These are phyloP conservation scores for Cuniculus paca DNA, from an alignment of 2,797 vertebrate species.

Conservation along the genomic window DNA sequence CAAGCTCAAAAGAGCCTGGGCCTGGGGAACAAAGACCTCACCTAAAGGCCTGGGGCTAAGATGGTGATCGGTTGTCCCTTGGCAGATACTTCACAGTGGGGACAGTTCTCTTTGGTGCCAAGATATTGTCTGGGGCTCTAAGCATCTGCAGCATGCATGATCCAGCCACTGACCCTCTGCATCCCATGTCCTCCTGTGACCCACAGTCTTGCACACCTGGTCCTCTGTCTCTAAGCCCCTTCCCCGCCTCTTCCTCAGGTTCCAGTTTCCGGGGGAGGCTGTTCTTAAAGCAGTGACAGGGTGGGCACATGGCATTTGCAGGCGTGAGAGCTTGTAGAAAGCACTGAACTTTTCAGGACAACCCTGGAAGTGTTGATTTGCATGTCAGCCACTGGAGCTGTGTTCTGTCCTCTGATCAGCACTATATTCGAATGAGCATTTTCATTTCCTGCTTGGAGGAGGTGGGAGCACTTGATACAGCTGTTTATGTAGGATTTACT, in stretches of 20 bases:
- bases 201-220: not conserved
- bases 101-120: not conserved
- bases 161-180: not conserved
- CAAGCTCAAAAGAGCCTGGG: not conserved
- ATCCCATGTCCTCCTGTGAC: not conserved
- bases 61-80: not conserved
- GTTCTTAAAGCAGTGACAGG: not conserved
- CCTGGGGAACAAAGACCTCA: not conserved
- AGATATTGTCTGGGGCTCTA: not conserved
- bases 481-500: not conserved
- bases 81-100: not conserved
- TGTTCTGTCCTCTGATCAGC: not conserved
- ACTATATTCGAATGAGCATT: not conserved
- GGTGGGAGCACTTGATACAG: not conserved
- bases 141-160: not conserved
- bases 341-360: not conserved
- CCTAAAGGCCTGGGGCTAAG: not conserved
- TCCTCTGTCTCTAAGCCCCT: no score
- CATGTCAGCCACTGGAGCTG: fast-evolving
- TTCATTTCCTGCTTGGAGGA: not conserved
- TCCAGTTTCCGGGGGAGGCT: not conserved
- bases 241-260: not conserved
- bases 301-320: not conserved
- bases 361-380: not conserved
- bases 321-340: not conserved